Evolutionary conservation across 2,113 vertebrate genomes (phyloP).

Genomic region (Pollachius pollachius): DNA sequence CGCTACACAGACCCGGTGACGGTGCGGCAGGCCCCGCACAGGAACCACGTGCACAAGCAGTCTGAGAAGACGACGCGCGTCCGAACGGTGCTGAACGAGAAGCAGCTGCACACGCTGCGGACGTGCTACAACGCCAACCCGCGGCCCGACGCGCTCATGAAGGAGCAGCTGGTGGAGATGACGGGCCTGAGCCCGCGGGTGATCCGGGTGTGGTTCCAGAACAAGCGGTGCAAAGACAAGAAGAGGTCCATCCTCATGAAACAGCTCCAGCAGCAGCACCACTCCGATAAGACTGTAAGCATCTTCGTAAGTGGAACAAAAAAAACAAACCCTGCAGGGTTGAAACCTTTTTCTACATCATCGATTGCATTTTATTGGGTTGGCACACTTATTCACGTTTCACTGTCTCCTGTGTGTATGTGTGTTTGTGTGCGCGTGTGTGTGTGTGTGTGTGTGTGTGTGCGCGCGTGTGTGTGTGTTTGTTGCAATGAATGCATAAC

Average conservation of each 20-base stretch:
- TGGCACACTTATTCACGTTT: background rate
- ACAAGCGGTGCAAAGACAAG: slow-evolving; percentile 98
- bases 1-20: slow-evolving; percentile 74
- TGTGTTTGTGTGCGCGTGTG: background rate
- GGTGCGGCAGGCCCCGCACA: slow-evolving; percentile 79
- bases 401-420: background rate
- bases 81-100: slow-evolving; percentile 94
- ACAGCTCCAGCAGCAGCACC: slow-evolving; percentile 89
- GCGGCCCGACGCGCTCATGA: slow-evolving; percentile 93
- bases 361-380: background rate
- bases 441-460: background rate
- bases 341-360: background rate
- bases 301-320: slow-evolving; percentile 63
- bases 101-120: slow-evolving; percentile 91
- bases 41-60: slow-evolving; percentile 84
- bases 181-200: slow-evolving; percentile 93
- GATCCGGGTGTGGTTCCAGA: slow-evolving; percentile 98
- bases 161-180: slow-evolving; percentile 98
- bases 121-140: slow-evolving; percentile 97
- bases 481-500: background rate
- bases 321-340: background rate
- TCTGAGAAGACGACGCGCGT: slow-evolving; percentile 92
- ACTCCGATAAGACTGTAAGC: slow-evolving; percentile 88
- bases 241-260: slow-evolving; percentile 91
- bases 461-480: background rate